These are phyloP conservation scores for Orchesella cincta DNA, from an alignment of 1,140 invertebrate genomes.

Conservation along the genomic window DNA sequence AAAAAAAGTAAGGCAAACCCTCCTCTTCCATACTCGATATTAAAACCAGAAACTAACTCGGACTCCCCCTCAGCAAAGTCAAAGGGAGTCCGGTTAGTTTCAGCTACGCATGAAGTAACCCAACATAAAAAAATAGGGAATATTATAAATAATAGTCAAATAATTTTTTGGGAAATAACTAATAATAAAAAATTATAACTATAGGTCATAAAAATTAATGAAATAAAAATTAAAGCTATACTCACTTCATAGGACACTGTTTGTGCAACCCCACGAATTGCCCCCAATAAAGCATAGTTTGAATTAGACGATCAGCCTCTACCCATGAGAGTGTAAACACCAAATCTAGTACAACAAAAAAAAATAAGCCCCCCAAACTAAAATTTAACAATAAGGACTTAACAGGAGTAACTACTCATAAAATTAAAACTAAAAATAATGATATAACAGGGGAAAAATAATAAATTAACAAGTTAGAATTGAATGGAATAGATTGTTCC, in stretches of 20 bases:
- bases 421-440: conserved; percentile 61
- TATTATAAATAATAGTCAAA: conserved; percentile 60
- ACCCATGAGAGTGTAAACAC: conserved; percentile 63
- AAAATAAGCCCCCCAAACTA: conserved; percentile 61
- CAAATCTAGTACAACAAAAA: conserved; percentile 61
- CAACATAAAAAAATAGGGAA: conserved; percentile 61
- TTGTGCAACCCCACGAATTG: conserved; percentile 65
- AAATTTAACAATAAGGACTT: conserved; percentile 55
- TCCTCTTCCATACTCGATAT: conserved; percentile 69
- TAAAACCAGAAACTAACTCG: conserved; percentile 75
- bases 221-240: conserved; percentile 62
- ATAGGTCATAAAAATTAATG: conserved; percentile 57
- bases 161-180: conserved; percentile 58
- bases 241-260: conserved; percentile 71
- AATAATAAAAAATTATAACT: conserved; percentile 57
- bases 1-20: conserved; percentile 74
- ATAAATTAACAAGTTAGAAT: conserved; percentile 61
- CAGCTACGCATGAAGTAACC: conserved; percentile 65
- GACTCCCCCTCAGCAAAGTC: conserved; percentile 75
- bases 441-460: conserved; percentile 63
- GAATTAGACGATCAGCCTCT: conserved; percentile 68
- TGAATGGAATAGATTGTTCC: conserved; percentile 59
- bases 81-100: conserved; percentile 74
- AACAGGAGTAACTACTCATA: conserved; percentile 61
- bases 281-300: conserved; percentile 67